Percentiles rank a stretch among this genome's conserved stretches.
Evolutionary conservation across 2,797 vertebrate species (phyloP).

Genomic region (Squalus acanthias): DNA sequence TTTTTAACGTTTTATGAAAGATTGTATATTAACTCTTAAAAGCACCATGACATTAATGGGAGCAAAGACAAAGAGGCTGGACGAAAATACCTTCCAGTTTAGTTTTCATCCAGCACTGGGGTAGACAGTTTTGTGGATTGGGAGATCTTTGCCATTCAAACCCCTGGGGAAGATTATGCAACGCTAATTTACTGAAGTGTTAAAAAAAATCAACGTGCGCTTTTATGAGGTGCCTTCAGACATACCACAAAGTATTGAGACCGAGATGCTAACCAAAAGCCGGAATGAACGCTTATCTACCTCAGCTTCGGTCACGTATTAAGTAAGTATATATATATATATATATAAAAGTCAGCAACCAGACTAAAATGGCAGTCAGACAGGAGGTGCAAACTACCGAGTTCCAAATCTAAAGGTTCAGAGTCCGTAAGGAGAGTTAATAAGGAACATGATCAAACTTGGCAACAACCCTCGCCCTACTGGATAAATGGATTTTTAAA

Average conservation of each 20-base stretch:
- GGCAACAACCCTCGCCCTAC: not conserved
- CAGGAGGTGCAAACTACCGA: not conserved
- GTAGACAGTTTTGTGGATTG: constrained; percentile 43
- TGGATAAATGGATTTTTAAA: not conserved
- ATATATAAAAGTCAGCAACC: constrained; percentile 37
- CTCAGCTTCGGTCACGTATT: not conserved
- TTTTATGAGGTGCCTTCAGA: constrained; percentile 54
- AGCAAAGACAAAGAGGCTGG: not conserved
- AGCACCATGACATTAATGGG: constrained; percentile 32
- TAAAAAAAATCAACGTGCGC: constrained; percentile 44
- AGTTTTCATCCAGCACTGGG: constrained; percentile 6
- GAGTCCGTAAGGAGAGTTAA: not conserved
- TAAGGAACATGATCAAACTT: not conserved
- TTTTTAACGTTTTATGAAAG: constrained; percentile 35
- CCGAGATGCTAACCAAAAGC: not conserved
- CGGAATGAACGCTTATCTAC: not conserved
- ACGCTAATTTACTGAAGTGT: constrained; percentile 45
- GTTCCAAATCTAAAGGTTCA: not conserved
- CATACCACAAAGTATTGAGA: constrained; percentile 38
- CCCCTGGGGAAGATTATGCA: constrained; percentile 38
- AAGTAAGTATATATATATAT: constrained; percentile 43
- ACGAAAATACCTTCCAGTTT: not conserved
- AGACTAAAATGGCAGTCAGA: constrained; percentile 40
- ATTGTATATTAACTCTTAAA: constrained; percentile 39
- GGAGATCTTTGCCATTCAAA: constrained; percentile 43